A percentile compares a stretch with the other conserved stretches of the same genome.
phyloP scores from a whole-genome alignment of 2,888 invertebrate genomes.

The Gerris lacustris region DNA sequence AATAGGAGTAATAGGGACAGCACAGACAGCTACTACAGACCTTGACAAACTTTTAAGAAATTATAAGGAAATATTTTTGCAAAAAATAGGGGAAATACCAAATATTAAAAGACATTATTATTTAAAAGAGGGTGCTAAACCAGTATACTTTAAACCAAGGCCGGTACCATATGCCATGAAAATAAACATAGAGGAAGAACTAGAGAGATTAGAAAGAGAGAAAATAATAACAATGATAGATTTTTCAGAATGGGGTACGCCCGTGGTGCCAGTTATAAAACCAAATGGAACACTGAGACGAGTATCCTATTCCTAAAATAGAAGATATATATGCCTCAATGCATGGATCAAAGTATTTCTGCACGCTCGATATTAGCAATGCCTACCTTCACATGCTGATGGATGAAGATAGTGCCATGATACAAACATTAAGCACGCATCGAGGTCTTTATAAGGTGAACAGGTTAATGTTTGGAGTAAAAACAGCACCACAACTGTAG shows the following conservation, averaged over 20 bases:
- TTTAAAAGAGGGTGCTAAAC: conserved; percentile 14
- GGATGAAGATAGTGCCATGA: conserved; percentile 14
- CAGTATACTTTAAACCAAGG: conserved; percentile 21
- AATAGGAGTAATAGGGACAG: neutral
- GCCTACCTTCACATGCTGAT: conserved; percentile 18
- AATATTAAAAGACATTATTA: conserved; percentile 6
- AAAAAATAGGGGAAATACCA: conserved; percentile 11
- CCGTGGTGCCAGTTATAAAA: too few species aligned
- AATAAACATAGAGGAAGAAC: conserved; percentile 14
- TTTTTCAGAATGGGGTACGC: conserved; percentile 22
- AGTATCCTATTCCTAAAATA: conserved; percentile 22
- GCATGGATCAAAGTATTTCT: conserved; percentile 17
- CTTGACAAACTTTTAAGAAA: neutral
- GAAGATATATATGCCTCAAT: conserved; percentile 19
- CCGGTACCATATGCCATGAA: conserved; percentile 20
- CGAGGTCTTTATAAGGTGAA: conserved; percentile 32
- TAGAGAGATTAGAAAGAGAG: conserved; percentile 18
- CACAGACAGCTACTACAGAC: neutral
- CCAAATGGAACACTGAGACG: conserved; percentile 17
- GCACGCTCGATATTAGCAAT: conserved; percentile 18
- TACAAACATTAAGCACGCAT: conserved; percentile 26
- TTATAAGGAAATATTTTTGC: conserved; percentile 8
- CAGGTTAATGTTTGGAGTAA: conserved; percentile 31
- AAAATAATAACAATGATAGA: conserved; percentile 19
- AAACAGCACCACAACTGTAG: neutral